A percentile compares a stretch with the other conserved stretches of the same genome.
Conservation (phyloP, 53 echinoderm and acorn worm species). For the Temnopleurus reevesii region DNA sequence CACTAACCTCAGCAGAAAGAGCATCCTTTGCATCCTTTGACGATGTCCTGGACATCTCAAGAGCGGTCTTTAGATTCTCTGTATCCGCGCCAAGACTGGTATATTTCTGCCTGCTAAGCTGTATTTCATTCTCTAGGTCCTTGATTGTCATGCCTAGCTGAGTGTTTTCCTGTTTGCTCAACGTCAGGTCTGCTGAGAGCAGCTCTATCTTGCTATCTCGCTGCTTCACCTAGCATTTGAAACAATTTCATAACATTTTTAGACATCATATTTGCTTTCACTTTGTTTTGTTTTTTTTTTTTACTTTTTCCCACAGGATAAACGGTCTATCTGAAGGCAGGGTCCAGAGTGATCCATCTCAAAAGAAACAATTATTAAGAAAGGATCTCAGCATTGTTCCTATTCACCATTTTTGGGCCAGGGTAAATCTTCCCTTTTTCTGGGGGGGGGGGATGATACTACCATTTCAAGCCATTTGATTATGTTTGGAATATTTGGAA, state of each 20-base stretch:
- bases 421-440: too few relatives aligned
- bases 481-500: too few relatives aligned
- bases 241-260: not conserved
- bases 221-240: constrained; percentile 1
- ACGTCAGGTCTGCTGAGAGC: constrained; percentile 15
- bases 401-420: too few relatives aligned
- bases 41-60: constrained; percentile 54
- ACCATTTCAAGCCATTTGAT: too few relatives aligned
- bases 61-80: constrained; percentile 55
- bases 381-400: too few relatives aligned
- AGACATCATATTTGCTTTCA: too few relatives aligned
- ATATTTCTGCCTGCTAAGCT: constrained; percentile 57
- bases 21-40: constrained; percentile 74
- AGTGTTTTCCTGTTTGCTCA: constrained; percentile 52
- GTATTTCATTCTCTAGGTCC: constrained; percentile 69
- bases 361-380: too few relatives aligned
- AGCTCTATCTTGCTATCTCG: constrained; percentile 65
- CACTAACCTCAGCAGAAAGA: constrained; percentile 75
- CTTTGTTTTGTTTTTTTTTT: too few relatives aligned
- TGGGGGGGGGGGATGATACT: too few relatives aligned
- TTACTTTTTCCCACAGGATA: too few relatives aligned
- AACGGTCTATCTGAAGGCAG: too few relatives aligned
- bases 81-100: constrained; percentile 52
- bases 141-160: constrained; percentile 59
- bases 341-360: too few relatives aligned